These are phyloP conservation scores for Pachycephala philippinensis DNA, from an alignment of 2,113 vertebrate genomes.

Conservation along the genomic window DNA sequence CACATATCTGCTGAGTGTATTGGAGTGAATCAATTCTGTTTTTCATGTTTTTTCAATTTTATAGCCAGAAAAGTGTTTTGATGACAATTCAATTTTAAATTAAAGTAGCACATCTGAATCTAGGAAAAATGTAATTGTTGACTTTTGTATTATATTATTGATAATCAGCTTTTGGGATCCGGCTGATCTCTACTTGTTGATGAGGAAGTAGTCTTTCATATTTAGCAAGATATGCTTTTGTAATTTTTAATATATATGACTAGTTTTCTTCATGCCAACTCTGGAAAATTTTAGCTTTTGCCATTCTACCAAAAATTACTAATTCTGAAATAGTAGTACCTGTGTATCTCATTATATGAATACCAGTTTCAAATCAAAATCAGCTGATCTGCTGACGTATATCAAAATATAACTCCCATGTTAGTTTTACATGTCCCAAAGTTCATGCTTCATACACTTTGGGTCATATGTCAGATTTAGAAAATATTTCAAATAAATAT, in stretches of 20 bases:
- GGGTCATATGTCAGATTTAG: background rate
- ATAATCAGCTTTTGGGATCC: background rate
- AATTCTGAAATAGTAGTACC: background rate
- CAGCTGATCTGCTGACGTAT: background rate
- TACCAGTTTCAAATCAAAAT: background rate
- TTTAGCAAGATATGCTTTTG: background rate
- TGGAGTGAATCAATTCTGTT: background rate
- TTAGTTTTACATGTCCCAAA: background rate
- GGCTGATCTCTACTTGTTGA: background rate
- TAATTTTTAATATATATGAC: background rate
- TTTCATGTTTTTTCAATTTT: background rate
- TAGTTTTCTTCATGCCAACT: background rate
- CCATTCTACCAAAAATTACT: background rate
- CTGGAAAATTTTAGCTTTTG: background rate
- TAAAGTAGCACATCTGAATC: background rate
- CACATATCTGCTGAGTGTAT: background rate
- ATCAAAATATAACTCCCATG: background rate
- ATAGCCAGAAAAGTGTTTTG: background rate
- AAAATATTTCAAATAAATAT: background rate
- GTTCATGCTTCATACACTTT: background rate
- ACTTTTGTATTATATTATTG: background rate
- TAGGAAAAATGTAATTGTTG: background rate
- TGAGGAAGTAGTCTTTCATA: background rate
- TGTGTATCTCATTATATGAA: background rate
- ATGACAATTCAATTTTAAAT: background rate